These are phyloP conservation scores for Karalla daura DNA, from an alignment of 2,797 vertebrate genomes.

Conservation along the genomic window DNA sequence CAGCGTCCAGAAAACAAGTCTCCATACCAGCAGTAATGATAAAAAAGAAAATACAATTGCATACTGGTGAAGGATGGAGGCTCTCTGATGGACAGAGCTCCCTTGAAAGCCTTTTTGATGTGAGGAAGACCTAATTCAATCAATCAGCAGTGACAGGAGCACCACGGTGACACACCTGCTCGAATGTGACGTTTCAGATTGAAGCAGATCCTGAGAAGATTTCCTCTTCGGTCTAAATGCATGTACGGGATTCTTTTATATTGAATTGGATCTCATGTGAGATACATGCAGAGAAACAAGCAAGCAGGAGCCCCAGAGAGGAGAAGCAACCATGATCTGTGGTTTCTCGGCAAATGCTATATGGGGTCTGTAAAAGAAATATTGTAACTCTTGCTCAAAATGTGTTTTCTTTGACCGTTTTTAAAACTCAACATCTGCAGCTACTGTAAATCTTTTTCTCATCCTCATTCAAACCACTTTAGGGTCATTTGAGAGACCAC, in stretches of 20 bases:
- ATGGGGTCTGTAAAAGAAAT: too few species aligned
- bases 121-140: slow-evolving; percentile 16
- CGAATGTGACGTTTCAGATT: neutral
- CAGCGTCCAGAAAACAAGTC: too few species aligned
- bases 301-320: neutral
- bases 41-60: neutral
- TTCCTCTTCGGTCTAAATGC: neutral
- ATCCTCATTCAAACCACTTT: slow-evolving; percentile 20
- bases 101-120: slow-evolving; percentile 6
- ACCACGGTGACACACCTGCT: slow-evolving; percentile 11
- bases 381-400: too few species aligned
- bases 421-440: slow-evolving; percentile 8
- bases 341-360: too few species aligned
- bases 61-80: neutral
- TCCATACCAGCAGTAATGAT: neutral
- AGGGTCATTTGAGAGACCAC: neutral
- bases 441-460: neutral
- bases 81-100: neutral
- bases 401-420: neutral
- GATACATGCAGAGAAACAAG: too few species aligned
- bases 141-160: slow-evolving; percentile 18
- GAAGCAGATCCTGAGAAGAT: neutral
- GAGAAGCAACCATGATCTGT: slow-evolving; percentile 4
- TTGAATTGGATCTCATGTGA: neutral
- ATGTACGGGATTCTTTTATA: neutral